A percentile compares a stretch with the other conserved stretches of the same genome.
Conservation (phyloP, 2,888 invertebrate species). For the Tipula unca region DNA sequence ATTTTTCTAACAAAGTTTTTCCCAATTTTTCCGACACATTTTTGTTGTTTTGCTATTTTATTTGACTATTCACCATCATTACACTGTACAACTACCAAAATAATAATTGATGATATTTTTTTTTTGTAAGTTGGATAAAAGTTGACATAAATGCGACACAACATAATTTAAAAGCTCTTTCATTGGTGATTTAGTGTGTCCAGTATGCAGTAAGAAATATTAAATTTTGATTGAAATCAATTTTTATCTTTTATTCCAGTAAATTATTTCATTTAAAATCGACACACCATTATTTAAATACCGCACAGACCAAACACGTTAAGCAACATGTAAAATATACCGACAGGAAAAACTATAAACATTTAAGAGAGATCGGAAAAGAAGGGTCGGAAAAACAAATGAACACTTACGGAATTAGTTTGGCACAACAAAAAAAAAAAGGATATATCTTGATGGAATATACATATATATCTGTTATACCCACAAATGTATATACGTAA, state of each 20-base stretch:
- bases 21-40: neutral
- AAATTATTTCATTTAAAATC: neutral
- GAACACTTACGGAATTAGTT: neutral
- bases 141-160: neutral
- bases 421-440: neutral
- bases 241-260: neutral
- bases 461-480: neutral
- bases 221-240: neutral
- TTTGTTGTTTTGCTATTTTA: neutral
- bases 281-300: neutral
- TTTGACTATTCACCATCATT: neutral
- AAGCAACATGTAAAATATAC: neutral
- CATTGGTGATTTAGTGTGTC: neutral
- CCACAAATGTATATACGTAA: neutral
- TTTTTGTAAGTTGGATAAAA: neutral
- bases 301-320: neutral
- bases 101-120: neutral
- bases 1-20: slow-evolving; percentile 14
- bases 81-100: neutral
- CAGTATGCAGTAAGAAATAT: neutral
- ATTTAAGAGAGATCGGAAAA: neutral
- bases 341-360: neutral
- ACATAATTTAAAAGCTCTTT: neutral
- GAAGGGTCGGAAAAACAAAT: neutral
- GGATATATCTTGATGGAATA: neutral